Conservation (phyloP, 2,888 invertebrate genomes). For the Sphaerophoria rueppellii region DNA sequence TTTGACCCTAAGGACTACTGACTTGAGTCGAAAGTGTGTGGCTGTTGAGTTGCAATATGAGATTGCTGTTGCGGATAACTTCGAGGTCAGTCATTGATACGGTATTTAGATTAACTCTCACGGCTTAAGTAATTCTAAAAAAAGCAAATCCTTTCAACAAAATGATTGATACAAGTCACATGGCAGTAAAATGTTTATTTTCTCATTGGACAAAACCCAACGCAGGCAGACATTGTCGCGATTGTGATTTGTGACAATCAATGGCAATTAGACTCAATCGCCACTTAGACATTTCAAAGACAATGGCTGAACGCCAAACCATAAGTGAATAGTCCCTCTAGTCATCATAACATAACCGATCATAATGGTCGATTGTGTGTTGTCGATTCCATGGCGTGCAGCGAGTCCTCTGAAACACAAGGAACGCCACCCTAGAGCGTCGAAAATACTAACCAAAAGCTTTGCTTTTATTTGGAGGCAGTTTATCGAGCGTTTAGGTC, state of each 20-base stretch:
- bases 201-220: not conserved
- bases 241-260: constrained; percentile 24
- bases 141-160: constrained; percentile 34
- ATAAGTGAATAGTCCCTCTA: not conserved
- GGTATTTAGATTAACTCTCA: constrained; percentile 26
- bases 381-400: not conserved
- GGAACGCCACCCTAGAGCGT: not conserved
- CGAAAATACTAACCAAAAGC: not conserved
- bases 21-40: not conserved
- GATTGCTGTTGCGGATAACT: constrained; percentile 7
- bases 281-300: constrained; percentile 18
- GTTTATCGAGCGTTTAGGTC: not conserved
- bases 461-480: constrained; percentile 2
- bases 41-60: not conserved
- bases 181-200: constrained; percentile 1
- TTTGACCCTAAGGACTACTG: not conserved
- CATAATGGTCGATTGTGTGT: not conserved
- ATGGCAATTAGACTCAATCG: constrained; percentile 45
- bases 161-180: constrained; percentile 41
- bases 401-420: not conserved
- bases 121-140: constrained; percentile 7
- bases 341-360: constrained; percentile 15
- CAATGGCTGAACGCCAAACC: constrained; percentile 6
- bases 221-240: not conserved
- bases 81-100: constrained; percentile 45